Evolutionary conservation across 2,888 invertebrate species (phyloP).

Genomic region (Caenorhabditis virilis): DNA sequence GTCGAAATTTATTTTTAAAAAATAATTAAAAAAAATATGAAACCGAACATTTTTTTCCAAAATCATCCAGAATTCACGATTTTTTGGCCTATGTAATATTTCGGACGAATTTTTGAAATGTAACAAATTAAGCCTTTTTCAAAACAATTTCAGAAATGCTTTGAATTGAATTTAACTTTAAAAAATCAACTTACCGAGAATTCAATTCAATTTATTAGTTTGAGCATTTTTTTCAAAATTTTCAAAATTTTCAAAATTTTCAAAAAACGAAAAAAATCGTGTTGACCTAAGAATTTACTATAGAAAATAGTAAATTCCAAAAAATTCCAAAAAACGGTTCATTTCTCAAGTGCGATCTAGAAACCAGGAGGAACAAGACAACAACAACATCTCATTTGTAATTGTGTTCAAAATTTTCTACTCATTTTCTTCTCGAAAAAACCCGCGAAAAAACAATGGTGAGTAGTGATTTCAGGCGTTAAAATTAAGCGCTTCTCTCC

Average conservation of each 20-base stretch:
- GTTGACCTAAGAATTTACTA: too few relatives aligned
- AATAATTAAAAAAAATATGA: too few relatives aligned
- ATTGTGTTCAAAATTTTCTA: neutral
- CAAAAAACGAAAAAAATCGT: too few relatives aligned
- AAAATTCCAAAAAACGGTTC: neutral
- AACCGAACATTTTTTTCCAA: too few relatives aligned
- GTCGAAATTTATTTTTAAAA: too few relatives aligned
- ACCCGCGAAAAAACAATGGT: neutral
- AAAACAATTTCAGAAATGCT: conserved; percentile 1
- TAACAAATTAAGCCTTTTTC: neutral
- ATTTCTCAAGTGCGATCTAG: neutral
- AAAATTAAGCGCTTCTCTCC: neutral
- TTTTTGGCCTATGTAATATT: too few relatives aligned
- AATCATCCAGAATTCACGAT: too few relatives aligned
- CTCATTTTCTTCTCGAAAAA: conserved; percentile 2
- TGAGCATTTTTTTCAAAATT: too few relatives aligned
- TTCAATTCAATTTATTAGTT: neutral
- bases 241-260: too few relatives aligned
- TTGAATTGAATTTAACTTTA: neutral
- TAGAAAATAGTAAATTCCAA: conserved; percentile 2
- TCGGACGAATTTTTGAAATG: too few relatives aligned
- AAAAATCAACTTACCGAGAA: neutral
- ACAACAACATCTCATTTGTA: too few relatives aligned
- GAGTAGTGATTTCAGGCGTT: neutral
- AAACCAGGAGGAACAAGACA: neutral